Evolutionary conservation across 2,113 vertebrate genomes (phyloP), one percentile per base, ranked within the genome.

Genomic region (Gnathochromis pfefferi): DNA sequence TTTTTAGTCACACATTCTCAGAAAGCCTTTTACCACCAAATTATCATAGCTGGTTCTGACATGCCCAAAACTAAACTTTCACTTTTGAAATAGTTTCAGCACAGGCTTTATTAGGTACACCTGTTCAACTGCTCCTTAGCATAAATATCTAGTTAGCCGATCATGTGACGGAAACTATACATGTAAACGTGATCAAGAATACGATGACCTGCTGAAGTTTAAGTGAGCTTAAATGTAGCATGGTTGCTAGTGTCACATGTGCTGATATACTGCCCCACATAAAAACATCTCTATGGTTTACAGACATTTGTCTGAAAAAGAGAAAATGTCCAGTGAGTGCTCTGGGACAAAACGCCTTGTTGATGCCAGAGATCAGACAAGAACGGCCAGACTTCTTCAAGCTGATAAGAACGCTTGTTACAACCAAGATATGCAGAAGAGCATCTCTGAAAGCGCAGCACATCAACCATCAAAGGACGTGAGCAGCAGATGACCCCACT

Each of bases 1-100:
- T 3, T 19, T 80, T 88, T 85, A 84, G 45, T 85, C 83, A 85
- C 73, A 81, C 21, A 17, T 85, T 53, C 79, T 16, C 78, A 4
- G 38, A 80, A 57, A 82, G 84, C 13, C 16, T 42, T 84, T 81
- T 7, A 65, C 21, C 47, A 21, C 7, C 33, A 60, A 58, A 75
- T 75, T 31, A 19, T 49, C 70, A 31, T 78, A 45, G 42, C 68
- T 75, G 68, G 40, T 75, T 47, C 42, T 47, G 9, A 75, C 70
- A 75, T 75, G 23, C 6, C 9, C 26, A 19, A 49, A 31, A 75
- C 70, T 19, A 75, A 75, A 31, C 42, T 45, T 75, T 5, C 23
- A 31, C 70, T 49, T 45, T 17, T 73, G 0, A 73, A 73, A 26
- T 26, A 28, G 23, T 7, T 75, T 49, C 2, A 75, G 9, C 23